These are phyloP conservation scores for Patagioenas fasciata DNA, from an alignment of 2,113 vertebrate genomes.

Conservation along the genomic window DNA sequence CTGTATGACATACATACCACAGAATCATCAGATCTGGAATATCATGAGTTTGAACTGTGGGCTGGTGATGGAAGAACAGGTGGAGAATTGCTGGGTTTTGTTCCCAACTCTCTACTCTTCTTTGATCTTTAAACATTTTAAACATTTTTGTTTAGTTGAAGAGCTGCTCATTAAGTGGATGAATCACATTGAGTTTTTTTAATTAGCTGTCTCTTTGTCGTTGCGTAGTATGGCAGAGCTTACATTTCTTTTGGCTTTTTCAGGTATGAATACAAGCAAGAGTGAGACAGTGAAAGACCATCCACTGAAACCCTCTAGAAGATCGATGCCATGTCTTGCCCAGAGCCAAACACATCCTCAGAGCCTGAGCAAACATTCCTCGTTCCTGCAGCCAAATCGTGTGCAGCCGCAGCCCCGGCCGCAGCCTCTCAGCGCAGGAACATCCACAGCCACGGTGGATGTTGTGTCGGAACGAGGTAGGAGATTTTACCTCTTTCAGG, in stretches of 20 bases:
- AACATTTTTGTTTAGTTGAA: not conserved
- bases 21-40: not conserved
- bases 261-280: constrained; percentile 96
- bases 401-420: constrained; percentile 75
- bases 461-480: constrained; percentile 70
- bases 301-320: constrained; percentile 88
- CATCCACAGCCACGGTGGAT: constrained; percentile 32
- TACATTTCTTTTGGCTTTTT: constrained; percentile 11
- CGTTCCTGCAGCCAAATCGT: constrained; percentile 76
- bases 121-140: not conserved
- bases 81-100: not conserved
- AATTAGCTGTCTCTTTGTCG: not conserved
- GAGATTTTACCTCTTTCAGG: not conserved
- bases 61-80: not conserved
- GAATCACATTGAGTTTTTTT: not conserved
- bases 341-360: constrained; percentile 92
- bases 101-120: not conserved
- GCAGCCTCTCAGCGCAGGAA: constrained; percentile 63
- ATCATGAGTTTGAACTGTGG: not conserved
- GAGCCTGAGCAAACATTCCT: constrained; percentile 90
- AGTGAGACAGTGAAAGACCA: constrained; percentile 94
- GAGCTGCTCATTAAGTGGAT: not conserved
- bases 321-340: constrained; percentile 92
- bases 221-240: not conserved
- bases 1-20: rapidly evolving